phyloP scores from a whole-genome alignment of 2,888 invertebrate genomes.

The Drosophila sordidapex region DNA sequence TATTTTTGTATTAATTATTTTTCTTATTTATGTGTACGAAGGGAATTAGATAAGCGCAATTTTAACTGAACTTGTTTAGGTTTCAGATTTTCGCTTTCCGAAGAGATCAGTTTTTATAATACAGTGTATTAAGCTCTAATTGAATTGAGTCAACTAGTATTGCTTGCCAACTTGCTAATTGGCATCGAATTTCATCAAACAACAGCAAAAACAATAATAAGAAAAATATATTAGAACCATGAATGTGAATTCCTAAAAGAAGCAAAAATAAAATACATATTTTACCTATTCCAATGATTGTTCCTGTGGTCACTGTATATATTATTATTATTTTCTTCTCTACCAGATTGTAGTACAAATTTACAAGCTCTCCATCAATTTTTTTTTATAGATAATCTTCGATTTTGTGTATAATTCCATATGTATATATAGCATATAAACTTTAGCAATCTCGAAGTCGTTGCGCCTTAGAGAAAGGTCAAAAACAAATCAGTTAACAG shows the following conservation, averaged over 20 bases:
- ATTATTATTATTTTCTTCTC: not conserved
- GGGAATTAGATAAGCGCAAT: slow-evolving; percentile 28
- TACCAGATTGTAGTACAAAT: not conserved
- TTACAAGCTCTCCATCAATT: not conserved
- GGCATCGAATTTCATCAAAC: slow-evolving; percentile 36
- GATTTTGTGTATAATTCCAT: not conserved
- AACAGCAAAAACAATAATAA: slow-evolving; percentile 4
- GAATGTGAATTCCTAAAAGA: not conserved
- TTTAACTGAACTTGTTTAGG: not conserved
- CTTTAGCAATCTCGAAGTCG: not conserved
- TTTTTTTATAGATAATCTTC: not conserved
- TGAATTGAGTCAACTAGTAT: slow-evolving; percentile 33
- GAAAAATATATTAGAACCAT: not conserved
- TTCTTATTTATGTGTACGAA: not conserved
- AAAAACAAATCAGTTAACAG: slow-evolving; percentile 3
- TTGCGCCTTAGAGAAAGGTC: not conserved
- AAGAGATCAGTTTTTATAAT: not conserved
- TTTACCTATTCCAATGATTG: not conserved
- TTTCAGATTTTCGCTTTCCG: not conserved
- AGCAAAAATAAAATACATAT: not conserved
- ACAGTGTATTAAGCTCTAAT: slow-evolving; percentile 23
- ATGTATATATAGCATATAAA: not conserved
- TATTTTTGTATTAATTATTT: slow-evolving; percentile 1
- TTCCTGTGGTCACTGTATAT: not conserved
- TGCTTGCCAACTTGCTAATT: slow-evolving; percentile 54